These are phyloP conservation scores for Bostrychus sinensis DNA, from an alignment of 2,113 vertebrate genomes.

Conservation along the genomic window DNA sequence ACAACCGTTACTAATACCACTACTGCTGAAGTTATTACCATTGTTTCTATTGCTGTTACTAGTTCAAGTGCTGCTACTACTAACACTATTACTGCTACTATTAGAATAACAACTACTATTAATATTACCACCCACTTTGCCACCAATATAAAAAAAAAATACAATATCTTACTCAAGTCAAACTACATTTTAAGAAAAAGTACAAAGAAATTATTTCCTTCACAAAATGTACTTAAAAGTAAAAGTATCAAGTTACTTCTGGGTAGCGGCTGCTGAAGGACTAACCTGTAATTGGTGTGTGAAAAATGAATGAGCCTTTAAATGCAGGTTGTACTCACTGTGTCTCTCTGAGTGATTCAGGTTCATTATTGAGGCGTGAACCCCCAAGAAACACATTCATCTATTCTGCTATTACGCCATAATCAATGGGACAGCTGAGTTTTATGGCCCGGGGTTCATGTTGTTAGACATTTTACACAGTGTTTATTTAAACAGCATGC, in stretches of 20 bases:
- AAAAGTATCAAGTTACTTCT: not conserved
- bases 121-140: no score
- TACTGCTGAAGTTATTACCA: no score
- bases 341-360: slow-evolving; percentile 59
- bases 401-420: slow-evolving; percentile 68
- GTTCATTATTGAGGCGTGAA: slow-evolving; percentile 61
- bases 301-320: slow-evolving; percentile 57
- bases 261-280: slow-evolving; percentile 10
- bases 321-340: slow-evolving; percentile 59
- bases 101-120: no score
- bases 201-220: no score
- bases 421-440: slow-evolving; percentile 70
- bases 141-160: no score
- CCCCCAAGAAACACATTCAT: slow-evolving; percentile 68
- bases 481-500: slow-evolving; percentile 68
- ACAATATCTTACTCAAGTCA: no score
- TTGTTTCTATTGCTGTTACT: no score
- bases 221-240: not conserved
- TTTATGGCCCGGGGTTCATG: slow-evolving; percentile 52
- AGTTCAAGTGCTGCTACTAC: no score
- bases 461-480: slow-evolving; percentile 65
- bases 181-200: no score
- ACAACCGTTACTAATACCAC: no score
- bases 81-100: no score
- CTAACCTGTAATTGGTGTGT: slow-evolving; percentile 52